Evolutionary conservation across 2,113 vertebrate genomes (phyloP).

Genomic region (Plestiodon gilberti): DNA sequence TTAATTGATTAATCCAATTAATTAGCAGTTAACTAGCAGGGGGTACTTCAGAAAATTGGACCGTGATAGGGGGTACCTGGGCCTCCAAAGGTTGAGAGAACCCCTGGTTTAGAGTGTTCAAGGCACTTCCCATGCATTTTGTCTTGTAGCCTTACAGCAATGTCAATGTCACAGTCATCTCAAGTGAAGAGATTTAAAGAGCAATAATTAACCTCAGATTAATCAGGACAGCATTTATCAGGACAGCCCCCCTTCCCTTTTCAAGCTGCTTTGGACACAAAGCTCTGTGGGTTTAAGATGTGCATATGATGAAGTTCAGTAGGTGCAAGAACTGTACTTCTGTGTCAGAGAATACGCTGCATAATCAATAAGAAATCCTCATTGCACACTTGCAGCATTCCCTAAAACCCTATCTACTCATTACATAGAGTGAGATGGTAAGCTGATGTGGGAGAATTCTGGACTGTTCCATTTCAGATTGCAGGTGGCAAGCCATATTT

Average conservation of each 20-base stretch:
- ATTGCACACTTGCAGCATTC: too few relatives aligned
- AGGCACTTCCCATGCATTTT: not conserved
- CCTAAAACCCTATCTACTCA: too few relatives aligned
- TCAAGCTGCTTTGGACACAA: not conserved
- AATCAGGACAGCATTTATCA: slow-evolving; percentile 2
- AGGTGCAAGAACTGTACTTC: not conserved
- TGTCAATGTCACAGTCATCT: not conserved
- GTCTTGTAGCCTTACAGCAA: not conserved
- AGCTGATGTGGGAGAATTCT: too few relatives aligned
- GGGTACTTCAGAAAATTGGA: too few relatives aligned
- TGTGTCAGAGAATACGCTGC: not conserved
- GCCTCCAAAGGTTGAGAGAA: not conserved
- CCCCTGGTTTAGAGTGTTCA: not conserved
- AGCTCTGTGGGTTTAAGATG: not conserved
- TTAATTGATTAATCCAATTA: too few relatives aligned
- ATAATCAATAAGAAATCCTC: too few relatives aligned
- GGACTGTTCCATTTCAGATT: too few relatives aligned
- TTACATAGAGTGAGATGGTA: too few relatives aligned
- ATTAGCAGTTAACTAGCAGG: too few relatives aligned
- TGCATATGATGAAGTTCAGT: not conserved
- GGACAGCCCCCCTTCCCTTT: slow-evolving; percentile 6
- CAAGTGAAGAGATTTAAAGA: not conserved
- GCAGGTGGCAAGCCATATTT: too few relatives aligned
- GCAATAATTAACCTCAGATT: not conserved
- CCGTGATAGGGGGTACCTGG: too few relatives aligned